phyloP scores from a whole-genome alignment of 1,140 invertebrate genomes.

The Heliconius eleuchia region DNA sequence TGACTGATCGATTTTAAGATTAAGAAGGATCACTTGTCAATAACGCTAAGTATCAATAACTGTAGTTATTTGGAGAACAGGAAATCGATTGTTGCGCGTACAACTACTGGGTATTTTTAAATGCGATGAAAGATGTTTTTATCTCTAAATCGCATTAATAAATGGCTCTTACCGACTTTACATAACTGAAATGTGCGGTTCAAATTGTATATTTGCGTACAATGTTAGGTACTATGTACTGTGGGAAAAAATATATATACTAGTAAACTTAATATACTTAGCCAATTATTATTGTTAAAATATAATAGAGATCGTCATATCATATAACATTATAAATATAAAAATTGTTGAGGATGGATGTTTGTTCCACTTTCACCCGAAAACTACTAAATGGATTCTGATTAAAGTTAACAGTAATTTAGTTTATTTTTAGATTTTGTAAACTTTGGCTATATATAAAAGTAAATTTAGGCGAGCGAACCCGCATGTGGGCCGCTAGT shows the following conservation, averaged over 20 bases:
- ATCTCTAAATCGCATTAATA: not conserved
- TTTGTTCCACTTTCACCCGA: too few species aligned
- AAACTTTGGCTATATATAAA: too few species aligned
- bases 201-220: not conserved
- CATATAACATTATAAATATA: too few species aligned
- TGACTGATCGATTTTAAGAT: constrained; percentile 44
- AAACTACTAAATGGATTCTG: too few species aligned
- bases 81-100: constrained; percentile 17
- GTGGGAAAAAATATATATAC: not conserved
- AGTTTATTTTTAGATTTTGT: too few species aligned
- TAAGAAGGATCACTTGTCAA: constrained; percentile 29
- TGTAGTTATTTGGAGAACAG: constrained; percentile 14
- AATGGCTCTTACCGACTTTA: not conserved
- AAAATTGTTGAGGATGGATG: too few species aligned
- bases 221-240: not conserved
- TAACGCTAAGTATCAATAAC: constrained; percentile 26
- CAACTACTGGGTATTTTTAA: constrained; percentile 7
- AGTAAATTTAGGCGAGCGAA: too few species aligned
- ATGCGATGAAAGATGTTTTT: not conserved
- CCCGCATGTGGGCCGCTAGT: too few species aligned
- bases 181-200: not conserved
- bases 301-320: too few species aligned
- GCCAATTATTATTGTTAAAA: too few species aligned
- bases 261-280: not conserved
- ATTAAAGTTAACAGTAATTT: too few species aligned